A percentile compares a stretch with the other conserved stretches of the same genome.
Evolutionary conservation across 2,888 invertebrate species (phyloP).

Genomic region (Drosophila putrida): DNA sequence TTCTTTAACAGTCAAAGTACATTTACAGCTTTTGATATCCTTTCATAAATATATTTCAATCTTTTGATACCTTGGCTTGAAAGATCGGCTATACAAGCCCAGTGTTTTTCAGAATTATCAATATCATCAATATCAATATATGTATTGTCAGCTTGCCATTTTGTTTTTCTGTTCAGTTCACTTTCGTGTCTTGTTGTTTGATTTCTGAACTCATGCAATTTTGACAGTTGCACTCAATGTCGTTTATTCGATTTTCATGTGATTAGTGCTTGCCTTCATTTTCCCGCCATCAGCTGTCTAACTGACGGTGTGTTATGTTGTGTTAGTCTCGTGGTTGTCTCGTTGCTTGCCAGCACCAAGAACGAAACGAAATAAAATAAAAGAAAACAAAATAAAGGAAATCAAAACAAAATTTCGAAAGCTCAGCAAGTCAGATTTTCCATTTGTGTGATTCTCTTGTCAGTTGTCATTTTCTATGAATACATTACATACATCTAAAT

Average conservation of each 20-base stretch:
- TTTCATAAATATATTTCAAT: no score
- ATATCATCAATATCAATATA: no score
- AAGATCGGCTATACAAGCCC: no score
- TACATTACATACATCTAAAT: slow-evolving; percentile 61
- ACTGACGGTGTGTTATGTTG: slow-evolving; percentile 29
- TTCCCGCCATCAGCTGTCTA: slow-evolving; percentile 32
- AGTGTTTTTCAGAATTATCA: no score
- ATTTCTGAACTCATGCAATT: slow-evolving; percentile 28
- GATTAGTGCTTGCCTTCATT: slow-evolving; percentile 56
- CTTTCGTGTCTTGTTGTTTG: slow-evolving; percentile 30
- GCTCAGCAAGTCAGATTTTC: slow-evolving; percentile 67
- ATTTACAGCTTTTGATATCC: no score
- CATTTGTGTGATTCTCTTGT: slow-evolving; percentile 77
- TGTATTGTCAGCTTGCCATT: neutral
- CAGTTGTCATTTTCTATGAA: slow-evolving; percentile 80
- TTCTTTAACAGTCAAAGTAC: no score
- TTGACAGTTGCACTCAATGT: slow-evolving; percentile 48
- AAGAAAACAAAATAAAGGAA: slow-evolving; percentile 23
- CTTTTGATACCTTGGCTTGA: no score
- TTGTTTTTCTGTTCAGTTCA: neutral
- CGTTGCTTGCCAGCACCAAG: slow-evolving; percentile 15
- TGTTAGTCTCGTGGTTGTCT: slow-evolving; percentile 39
- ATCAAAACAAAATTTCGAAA: slow-evolving; percentile 29
- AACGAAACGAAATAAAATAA: slow-evolving; percentile 23
- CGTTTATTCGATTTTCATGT: slow-evolving; percentile 64